Base-by-base conservation (phyloP, 2,113 vertebrate genomes). In the Petaurus breviceps region DNA sequence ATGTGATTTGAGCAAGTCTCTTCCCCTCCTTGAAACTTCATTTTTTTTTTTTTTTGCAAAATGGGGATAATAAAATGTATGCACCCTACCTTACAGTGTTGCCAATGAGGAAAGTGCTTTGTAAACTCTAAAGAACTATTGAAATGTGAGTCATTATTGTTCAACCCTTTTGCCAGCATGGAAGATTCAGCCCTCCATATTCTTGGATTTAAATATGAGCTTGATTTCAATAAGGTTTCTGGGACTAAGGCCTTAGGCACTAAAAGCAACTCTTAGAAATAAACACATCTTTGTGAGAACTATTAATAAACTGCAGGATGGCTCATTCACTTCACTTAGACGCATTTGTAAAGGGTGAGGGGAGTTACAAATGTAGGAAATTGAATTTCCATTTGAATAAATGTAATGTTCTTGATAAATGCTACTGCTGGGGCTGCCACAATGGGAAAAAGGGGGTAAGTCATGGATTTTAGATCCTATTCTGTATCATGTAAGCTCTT, bases 361-460 rank as follows among this genome's bases (percentile, higher is more conserved):
- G 49, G 90, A 51, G 47, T 90, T 90, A 47, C 49, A 47, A 51
- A 90, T 90, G 90, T 90, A 90, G 49, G 90, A 90, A 47, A 90
- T 90, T 90, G 46, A 90, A 90, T 90, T 90, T 90, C 46, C 46
- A 90, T 90, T 90, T 90, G 90, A 90, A 90, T 51, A 90, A 90
- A 90, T 90, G 49, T 51, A 90, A 24, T 90, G 90, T 90, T 90
- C 90, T 90, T 90, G 90, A 51, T 90, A 47, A 49, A 90, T 90
- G 49, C 90, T 90, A 31, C 90, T 84, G 37, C 68, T 84, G n/a
- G 68, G 68, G n/a, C 37, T 84, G n/a, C 68, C 68, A 90, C 49
- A 90, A 51, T 31, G 46, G 10, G 28, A 90, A 90, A 90, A 90
- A 90, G 46, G 90, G 89, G 46, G 49, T 90, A 90, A 51, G 90